Evolutionary conservation across 2,888 invertebrate genomes (phyloP).

Genomic region (Imbricaverruca yamaguchii): DNA sequence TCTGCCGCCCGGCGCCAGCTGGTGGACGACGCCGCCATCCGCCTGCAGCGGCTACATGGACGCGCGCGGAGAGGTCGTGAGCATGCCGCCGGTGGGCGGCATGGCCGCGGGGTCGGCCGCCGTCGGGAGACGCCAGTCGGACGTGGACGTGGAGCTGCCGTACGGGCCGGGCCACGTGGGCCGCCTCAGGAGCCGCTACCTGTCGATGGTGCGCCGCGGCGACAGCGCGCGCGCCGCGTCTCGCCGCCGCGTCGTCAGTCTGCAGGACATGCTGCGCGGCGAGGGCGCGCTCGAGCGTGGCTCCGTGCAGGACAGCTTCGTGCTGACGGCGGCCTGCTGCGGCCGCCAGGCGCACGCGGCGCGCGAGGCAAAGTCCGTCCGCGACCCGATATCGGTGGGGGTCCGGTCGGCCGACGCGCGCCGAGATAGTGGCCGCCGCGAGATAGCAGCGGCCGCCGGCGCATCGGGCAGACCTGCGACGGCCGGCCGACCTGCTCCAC

Average conservation of each 20-base stretch:
- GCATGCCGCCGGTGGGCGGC: neutral
- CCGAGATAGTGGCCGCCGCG: constrained; percentile 20
- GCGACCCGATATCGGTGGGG: constrained; percentile 6
- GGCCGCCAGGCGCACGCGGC: neutral
- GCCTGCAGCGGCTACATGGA: neutral
- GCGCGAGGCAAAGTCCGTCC: neutral
- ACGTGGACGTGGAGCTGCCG: constrained; percentile 56
- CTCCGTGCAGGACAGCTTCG: constrained; percentile 3
- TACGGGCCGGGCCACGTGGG: constrained; percentile 90
- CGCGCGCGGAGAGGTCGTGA: neutral
- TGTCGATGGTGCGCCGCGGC: constrained; percentile 72
- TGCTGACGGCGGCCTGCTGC: neutral
- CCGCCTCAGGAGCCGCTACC: constrained; percentile 73
- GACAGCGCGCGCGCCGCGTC: constrained; percentile 45
- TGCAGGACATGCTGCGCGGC: constrained; percentile 75
- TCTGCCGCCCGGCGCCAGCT: too few relatives aligned
- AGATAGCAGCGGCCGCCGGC: constrained; percentile 45
- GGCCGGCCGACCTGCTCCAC: neutral
- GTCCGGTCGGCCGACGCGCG: constrained; percentile 21
- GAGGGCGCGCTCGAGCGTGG: constrained; percentile 37
- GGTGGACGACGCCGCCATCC: too few relatives aligned
- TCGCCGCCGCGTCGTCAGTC: constrained; percentile 69
- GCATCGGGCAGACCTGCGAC: constrained; percentile 41
- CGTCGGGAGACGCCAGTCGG: neutral
- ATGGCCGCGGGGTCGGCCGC: neutral